Evolutionary conservation across 2,888 invertebrate genomes (phyloP).

Genomic region (Pristionchus arcanus): DNA sequence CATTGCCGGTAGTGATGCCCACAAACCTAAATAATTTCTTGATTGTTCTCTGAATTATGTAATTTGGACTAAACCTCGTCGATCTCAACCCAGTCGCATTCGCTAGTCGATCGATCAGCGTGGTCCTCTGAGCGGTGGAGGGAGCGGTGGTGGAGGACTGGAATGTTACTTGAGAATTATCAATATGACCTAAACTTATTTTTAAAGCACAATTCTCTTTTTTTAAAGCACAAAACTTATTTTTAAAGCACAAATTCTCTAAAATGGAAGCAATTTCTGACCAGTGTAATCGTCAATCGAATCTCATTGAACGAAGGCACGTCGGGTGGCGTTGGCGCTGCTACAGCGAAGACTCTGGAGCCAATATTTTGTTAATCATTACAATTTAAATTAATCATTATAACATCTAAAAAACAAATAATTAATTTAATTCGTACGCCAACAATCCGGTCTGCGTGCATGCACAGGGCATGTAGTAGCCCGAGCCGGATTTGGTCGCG

Average conservation of each 20-base stretch:
- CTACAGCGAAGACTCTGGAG: neutral
- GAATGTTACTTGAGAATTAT: too few relatives aligned
- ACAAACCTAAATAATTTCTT: neutral
- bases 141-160: constrained; percentile 17
- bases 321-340: constrained; percentile 17
- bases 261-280: neutral
- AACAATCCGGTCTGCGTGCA: constrained; percentile 31
- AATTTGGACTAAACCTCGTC: too few relatives aligned
- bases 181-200: too few relatives aligned
- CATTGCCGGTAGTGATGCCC: neutral
- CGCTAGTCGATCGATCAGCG: neutral
- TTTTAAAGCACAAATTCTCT: too few relatives aligned
- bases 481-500: neutral
- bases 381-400: neutral
- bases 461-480: constrained; percentile 3
- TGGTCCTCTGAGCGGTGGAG: neutral
- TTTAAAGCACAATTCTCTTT: too few relatives aligned
- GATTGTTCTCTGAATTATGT: too few relatives aligned
- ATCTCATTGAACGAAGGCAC: constrained; percentile 16
- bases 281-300: neutral
- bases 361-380: too few relatives aligned
- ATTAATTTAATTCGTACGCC: neutral
- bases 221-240: too few relatives aligned
- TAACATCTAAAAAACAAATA: neutral
- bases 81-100: constrained; percentile 33